Conservation (phyloP, 2,888 invertebrate species). For the Thyatira batis region DNA sequence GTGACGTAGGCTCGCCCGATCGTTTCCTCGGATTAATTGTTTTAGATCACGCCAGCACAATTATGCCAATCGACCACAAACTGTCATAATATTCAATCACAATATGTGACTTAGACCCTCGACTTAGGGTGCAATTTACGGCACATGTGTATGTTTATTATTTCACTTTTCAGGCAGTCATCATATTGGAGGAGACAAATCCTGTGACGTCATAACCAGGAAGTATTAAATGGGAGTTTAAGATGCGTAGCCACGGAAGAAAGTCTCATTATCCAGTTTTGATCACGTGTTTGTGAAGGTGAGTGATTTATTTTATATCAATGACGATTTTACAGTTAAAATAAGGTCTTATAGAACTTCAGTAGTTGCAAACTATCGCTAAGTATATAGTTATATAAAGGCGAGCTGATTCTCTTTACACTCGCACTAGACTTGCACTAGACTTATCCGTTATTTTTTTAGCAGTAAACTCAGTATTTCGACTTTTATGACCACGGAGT, state of each 20-base stretch:
- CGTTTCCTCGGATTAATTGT: slow-evolving; percentile 29
- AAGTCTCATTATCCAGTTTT: slow-evolving; percentile 30
- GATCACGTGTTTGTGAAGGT: slow-evolving; percentile 51
- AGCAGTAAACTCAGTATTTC: too few species aligned
- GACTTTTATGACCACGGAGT: too few species aligned
- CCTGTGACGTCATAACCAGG: not conserved
- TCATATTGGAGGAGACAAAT: slow-evolving; percentile 13
- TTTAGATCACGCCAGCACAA: slow-evolving; percentile 22
- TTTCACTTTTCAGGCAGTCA: slow-evolving; percentile 21
- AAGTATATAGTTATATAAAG: too few species aligned
- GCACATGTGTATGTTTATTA: not conserved
- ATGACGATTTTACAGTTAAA: too few species aligned
- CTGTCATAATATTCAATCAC: not conserved
- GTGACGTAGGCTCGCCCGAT: slow-evolving; percentile 17
- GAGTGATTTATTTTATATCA: slow-evolving; percentile 32
- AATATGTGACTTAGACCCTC: not conserved
- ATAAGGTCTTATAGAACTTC: too few species aligned
- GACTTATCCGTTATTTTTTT: too few species aligned
- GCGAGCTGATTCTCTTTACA: too few species aligned
- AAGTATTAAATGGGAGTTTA: slow-evolving; percentile 14
- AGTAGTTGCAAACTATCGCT: too few species aligned
- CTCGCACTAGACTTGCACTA: too few species aligned
- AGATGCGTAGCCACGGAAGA: slow-evolving; percentile 40
- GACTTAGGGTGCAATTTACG: not conserved
- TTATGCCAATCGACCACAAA: not conserved